Conservation (phyloP, 1,140 invertebrate genomes). For the Xylocopa sonorina region DNA sequence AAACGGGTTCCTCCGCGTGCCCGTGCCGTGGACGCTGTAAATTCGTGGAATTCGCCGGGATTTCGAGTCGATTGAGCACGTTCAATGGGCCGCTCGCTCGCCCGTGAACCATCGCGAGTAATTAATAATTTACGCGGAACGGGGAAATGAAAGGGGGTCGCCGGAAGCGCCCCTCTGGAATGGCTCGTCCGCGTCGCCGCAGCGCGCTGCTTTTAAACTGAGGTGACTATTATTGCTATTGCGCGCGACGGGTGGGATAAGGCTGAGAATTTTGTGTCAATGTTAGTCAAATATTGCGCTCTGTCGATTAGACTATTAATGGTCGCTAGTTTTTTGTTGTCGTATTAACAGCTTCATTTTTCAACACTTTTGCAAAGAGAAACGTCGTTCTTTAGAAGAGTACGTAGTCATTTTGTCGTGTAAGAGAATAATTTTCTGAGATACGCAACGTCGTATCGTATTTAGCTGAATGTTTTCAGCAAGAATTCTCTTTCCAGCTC, state of each 20-base stretch:
- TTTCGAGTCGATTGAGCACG: slow-evolving; percentile 42
- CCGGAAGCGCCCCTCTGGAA: neutral
- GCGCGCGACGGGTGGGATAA: neutral
- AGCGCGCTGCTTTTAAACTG: neutral
- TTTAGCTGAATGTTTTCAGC: too few relatives aligned
- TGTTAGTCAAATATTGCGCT: too few relatives aligned
- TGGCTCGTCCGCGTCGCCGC: neutral
- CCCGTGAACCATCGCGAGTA: slow-evolving; percentile 26
- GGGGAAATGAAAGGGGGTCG: neutral
- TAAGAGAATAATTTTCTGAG: too few relatives aligned
- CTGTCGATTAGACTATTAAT: too few relatives aligned
- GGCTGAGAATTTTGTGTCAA: too few relatives aligned
- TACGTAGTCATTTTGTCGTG: too few relatives aligned
- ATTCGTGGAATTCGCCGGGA: slow-evolving; percentile 23
- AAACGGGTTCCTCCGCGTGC: neutral
- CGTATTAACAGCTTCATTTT: too few relatives aligned
- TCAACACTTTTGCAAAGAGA: too few relatives aligned
- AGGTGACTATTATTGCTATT: neutral
- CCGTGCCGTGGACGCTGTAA: slow-evolving; percentile 6
- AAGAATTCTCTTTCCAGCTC: too few relatives aligned
- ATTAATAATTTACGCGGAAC: slow-evolving; percentile 36
- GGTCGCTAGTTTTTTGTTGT: too few relatives aligned
- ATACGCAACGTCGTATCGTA: too few relatives aligned
- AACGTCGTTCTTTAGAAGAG: too few relatives aligned
- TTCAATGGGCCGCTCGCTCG: slow-evolving; percentile 13